Evolutionary conservation across 2,888 invertebrate genomes (phyloP), one percentile per base, ranked within the genome.

Genomic region (Metellina segmentata): DNA sequence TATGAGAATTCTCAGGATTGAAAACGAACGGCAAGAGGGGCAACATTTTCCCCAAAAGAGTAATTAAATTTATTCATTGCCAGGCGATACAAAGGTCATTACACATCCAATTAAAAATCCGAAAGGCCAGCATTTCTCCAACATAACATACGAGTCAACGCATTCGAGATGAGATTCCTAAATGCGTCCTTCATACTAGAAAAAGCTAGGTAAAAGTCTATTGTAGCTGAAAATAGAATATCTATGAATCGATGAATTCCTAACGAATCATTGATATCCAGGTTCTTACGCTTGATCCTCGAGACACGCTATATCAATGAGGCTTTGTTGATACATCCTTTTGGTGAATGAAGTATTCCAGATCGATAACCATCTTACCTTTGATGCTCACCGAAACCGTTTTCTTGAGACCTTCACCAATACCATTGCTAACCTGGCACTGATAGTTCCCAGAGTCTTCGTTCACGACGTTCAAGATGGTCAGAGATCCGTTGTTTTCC

Each of bases 371-470:
- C 20, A 13, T 48, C 53, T 81, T 85, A 93, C 93, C 93, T 88
- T 93, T 93, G 69, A 93, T 89, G 72, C 87, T 91, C 49, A 93
- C 20, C 2, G 90, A 77, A n/a, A 90, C 90, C 5, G 88, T 91
- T 52, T 93, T 93, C 16, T 88, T 85, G 20, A 93, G 81, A 4
- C 83, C 85, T 71, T 93, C 89, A 7, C 93, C 93, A 11, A 93
- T 86, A 19, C 93, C 93, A 52, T 93, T 93, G 82, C 88, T 93
- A 16, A 93, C 93, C 61, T 92, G 87, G 71, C 93, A 93, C 71
- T 91, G 85, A 52, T 93, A 93, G 48, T 53, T 72, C 4, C 93
- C 93, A 7, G 91, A 90, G 49, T 93, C 91, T 20, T 93, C 93
- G 49, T 89, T 83, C 49, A 85, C 85, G 8, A 93, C 89, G 8